Evolutionary conservation across 1,140 invertebrate genomes (phyloP).

Genomic region (Saccostrea cuccullata): DNA sequence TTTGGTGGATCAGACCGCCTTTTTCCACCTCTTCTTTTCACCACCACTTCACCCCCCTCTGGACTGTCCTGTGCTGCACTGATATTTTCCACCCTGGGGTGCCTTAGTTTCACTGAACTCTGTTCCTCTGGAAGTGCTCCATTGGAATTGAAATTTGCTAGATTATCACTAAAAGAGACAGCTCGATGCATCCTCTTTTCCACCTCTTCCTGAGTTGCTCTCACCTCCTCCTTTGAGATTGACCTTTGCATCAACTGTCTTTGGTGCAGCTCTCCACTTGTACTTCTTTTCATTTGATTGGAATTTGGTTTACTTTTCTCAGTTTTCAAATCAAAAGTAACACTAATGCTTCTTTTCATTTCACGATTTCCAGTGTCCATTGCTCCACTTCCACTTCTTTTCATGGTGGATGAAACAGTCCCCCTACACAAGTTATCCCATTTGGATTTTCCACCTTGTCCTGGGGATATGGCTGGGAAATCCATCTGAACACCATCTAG

Average conservation of each 20-base stretch:
- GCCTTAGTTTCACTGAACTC: constrained; percentile 2
- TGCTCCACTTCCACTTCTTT: neutral
- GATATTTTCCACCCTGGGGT: constrained; percentile 18
- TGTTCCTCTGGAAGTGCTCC: constrained; percentile 6
- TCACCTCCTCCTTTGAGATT: constrained; percentile 19
- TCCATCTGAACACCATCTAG: neutral
- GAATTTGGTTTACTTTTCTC: neutral
- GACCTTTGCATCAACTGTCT: constrained; percentile 1
- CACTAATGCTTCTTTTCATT: constrained; percentile 22
- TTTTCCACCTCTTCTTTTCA: constrained; percentile 30
- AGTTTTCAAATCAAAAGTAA: constrained; percentile 13
- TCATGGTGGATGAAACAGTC: constrained; percentile 16
- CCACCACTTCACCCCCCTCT: neutral
- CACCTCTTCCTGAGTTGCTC: constrained; percentile 22
- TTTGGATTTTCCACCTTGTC: constrained; percentile 22
- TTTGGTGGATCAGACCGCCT: constrained; percentile 5
- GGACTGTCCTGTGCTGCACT: neutral
- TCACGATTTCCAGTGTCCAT: constrained; percentile 13
- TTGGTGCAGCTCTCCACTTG: neutral
- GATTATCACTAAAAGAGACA: constrained; percentile 27
- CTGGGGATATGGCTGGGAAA: constrained; percentile 24
- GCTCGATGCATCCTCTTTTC: constrained; percentile 19
- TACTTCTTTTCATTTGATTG: constrained; percentile 1
- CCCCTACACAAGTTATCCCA: constrained; percentile 31
- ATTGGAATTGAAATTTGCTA: neutral